phyloP scores from a whole-genome alignment of 2,797 vertebrate genomes.

The Adrianichthys oophorus region DNA sequence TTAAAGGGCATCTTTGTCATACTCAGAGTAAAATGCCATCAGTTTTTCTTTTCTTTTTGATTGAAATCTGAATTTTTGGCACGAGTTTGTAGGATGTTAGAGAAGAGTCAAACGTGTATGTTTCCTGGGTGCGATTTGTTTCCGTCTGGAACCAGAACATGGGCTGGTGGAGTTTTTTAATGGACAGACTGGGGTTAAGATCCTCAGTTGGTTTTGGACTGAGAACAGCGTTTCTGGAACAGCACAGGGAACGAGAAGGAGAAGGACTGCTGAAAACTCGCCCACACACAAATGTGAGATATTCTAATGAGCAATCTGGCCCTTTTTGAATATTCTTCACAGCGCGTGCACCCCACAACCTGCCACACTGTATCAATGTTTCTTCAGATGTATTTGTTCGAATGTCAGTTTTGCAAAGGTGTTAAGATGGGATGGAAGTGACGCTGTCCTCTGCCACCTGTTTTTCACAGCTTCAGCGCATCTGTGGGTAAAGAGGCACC shows the following conservation, averaged over 20 bases:
- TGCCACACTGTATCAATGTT: constrained; percentile 43
- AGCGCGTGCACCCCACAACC: constrained; percentile 39
- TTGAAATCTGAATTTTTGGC: too few species aligned
- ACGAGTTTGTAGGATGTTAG: neutral
- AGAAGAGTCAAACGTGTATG: neutral
- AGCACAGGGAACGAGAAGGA: constrained; percentile 52
- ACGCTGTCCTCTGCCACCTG: constrained; percentile 51
- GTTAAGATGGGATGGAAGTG: constrained; percentile 42
- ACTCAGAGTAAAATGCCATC: too few species aligned
- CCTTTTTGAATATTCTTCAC: constrained; percentile 64
- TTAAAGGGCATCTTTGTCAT: too few species aligned
- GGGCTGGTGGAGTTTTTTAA: constrained; percentile 34
- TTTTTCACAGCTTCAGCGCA: constrained; percentile 44
- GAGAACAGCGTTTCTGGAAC: constrained; percentile 71
- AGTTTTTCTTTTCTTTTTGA: too few species aligned
- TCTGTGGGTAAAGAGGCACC: constrained; percentile 4
- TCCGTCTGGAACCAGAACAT: constrained; percentile 25
- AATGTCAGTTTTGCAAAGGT: constrained; percentile 23
- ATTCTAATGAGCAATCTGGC: constrained; percentile 85
- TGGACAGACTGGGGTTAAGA: constrained; percentile 65
- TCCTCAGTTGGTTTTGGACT: constrained; percentile 56
- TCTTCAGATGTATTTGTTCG: neutral
- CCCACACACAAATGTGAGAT: constrained; percentile 82
- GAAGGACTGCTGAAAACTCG: constrained; percentile 72
- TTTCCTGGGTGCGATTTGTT: neutral